Evolutionary conservation across 2,888 invertebrate genomes (phyloP).

Genomic region (Trissolcus brochymenae): DNA sequence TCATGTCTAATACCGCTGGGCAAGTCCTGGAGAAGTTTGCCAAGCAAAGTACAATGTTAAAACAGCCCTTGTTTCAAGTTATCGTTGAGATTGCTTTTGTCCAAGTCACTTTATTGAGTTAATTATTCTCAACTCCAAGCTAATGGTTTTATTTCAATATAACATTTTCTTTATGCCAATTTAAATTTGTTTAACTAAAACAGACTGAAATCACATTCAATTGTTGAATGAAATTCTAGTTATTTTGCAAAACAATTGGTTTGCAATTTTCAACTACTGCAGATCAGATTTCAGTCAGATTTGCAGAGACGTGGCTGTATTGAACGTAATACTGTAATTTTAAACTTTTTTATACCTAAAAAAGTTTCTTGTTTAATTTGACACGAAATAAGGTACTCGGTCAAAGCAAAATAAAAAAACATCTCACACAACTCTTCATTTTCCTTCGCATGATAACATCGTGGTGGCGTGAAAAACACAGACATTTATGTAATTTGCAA

Average conservation of each 20-base stretch:
- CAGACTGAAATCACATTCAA: too few species aligned
- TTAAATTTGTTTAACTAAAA: too few species aligned
- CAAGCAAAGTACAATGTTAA: constrained; percentile 35
- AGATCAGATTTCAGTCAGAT: too few species aligned
- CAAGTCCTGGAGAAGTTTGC: constrained; percentile 26
- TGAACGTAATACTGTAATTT: too few species aligned
- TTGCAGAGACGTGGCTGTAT: too few species aligned
- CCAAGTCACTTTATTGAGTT: constrained; percentile 15
- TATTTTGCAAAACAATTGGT: too few species aligned
- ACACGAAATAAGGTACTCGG: background rate
- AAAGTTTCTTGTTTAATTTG: too few species aligned
- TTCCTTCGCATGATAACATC: constrained; percentile 16
- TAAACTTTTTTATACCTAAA: too few species aligned
- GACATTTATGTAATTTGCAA: constrained; percentile 52
- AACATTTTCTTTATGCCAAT: too few species aligned
- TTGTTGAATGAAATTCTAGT: too few species aligned
- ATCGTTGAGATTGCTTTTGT: constrained; percentile 36
- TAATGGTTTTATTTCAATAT: constrained; percentile 22
- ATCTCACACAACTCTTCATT: constrained; percentile 13
- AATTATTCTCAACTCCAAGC: constrained; percentile 35
- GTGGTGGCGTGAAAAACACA: constrained; percentile 48
- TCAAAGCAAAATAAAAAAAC: constrained; percentile 25
- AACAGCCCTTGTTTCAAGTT: constrained; percentile 17
- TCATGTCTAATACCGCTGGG: constrained; percentile 43
- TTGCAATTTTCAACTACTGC: too few species aligned